Base-by-base conservation (phyloP, 2,113 vertebrate species). In the Indri indri region DNA sequence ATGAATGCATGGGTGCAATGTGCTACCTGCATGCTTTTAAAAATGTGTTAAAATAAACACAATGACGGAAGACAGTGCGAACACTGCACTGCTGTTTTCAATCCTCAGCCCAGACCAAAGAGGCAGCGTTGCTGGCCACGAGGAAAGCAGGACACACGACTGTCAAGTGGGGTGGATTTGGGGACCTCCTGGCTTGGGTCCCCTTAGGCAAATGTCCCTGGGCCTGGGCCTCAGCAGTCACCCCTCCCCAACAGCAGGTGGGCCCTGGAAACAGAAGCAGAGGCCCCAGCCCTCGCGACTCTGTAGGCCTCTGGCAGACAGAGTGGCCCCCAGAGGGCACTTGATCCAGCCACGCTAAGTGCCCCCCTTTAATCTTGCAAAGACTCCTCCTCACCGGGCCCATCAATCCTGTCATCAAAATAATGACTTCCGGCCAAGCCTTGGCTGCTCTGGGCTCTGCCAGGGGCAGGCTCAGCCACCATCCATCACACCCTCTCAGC, bases 21-120 rank as follows among this genome's bases (percentile, higher is more conserved):
- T 34, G 65, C 47, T 54, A 70, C 73, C 37, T n/a, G 6, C 14
- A 18, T 14, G 71, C 59, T 86, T 82, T 91, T 52, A 3, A 92
- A 87, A 76, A 84, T 73, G 74, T 13, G 11, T 90, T 70, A 50
- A 74, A 92, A 79, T 83, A 74, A 94, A 84, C 68, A 66, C 30
- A 61, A 40, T 52, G 66, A 73, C 92, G 1, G 17, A 70, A 52
- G 82, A 37, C 27, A 10, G 65, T 16, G 88, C 6, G 22, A 42
- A 47, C 1, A 20, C 10, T 3, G 5, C 8, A 22, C 16, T 2
- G 12, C 13, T 65, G 14, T 18, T 3, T 13, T 59, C 14, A 37
- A 13, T 45, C 61, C 4, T 70, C 30, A 22, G 57, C 68, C 23
- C 45, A 25, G 22, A 45, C 32, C 25, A n/a, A 25, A 50, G 76